Evolutionary conservation across 2,797 vertebrate genomes (phyloP).

Genomic region (Thaleichthys pacificus): DNA sequence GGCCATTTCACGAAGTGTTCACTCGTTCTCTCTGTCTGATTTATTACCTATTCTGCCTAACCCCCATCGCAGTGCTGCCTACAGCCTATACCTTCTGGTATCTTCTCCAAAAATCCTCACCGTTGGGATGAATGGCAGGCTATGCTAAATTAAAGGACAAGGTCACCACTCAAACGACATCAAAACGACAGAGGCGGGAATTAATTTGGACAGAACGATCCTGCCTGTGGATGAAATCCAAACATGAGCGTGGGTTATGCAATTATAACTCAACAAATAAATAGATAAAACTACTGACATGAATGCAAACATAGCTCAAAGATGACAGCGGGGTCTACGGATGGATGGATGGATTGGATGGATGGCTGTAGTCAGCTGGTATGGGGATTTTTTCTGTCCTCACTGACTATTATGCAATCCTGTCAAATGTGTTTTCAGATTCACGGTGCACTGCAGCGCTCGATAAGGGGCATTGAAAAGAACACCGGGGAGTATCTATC

Average conservation of each 20-base stretch:
- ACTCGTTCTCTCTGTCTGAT: not conserved
- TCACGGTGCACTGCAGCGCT: constrained; percentile 49
- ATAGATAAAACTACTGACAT: not conserved
- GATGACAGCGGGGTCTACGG: not conserved
- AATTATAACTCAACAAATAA: not conserved
- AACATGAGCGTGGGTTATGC: not conserved
- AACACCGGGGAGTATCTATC: constrained; percentile 26
- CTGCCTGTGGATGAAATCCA: not conserved
- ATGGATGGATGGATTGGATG: constrained; percentile 36
- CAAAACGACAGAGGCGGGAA: not conserved
- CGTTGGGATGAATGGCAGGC: constrained; percentile 28
- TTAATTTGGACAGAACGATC: not conserved
- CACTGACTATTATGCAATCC: constrained; percentile 68
- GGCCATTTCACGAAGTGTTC: constrained; percentile 61
- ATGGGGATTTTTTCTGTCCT: constrained; percentile 37
- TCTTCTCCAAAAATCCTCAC: constrained; percentile 34
- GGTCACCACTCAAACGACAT: not conserved
- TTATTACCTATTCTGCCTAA: not conserved
- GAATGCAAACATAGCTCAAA: not conserved
- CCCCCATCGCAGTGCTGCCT: too few relatives aligned
- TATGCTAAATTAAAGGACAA: constrained; percentile 17
- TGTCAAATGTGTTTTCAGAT: constrained; percentile 59
- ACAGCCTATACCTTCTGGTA: constrained; percentile 7
- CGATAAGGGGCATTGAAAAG: constrained; percentile 26
- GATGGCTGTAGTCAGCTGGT: constrained; percentile 47